Evolutionary conservation across 2,888 invertebrate genomes (phyloP).

Genomic region (Aproaerema taeniolella): DNA sequence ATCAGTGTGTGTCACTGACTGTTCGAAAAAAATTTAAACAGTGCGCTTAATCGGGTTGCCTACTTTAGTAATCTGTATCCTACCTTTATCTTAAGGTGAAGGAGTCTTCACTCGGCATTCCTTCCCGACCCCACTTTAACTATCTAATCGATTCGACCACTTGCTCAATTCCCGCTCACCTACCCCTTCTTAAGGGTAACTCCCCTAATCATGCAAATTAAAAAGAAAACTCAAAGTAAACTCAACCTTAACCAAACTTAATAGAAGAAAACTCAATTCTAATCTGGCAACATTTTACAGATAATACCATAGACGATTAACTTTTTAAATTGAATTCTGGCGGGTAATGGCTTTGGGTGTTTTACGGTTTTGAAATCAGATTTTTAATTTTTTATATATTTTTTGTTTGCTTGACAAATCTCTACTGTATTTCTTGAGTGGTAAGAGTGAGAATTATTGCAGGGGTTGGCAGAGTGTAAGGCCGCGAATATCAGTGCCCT

Average conservation of each 20-base stretch:
- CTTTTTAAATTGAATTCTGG: slow-evolving; percentile 18
- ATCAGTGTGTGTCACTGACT: too few species aligned
- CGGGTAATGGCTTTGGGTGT: slow-evolving; percentile 14
- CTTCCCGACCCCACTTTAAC: not conserved
- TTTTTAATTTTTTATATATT: slow-evolving; percentile 7
- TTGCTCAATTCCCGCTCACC: slow-evolving; percentile 1
- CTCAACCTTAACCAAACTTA: not conserved
- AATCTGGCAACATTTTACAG: slow-evolving; percentile 7
- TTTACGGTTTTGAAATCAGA: slow-evolving; percentile 13
- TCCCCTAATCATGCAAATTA: slow-evolving; percentile 10
- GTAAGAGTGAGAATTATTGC: not conserved
- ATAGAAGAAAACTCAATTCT: not conserved
- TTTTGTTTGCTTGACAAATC: slow-evolving; percentile 5
- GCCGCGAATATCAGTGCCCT: slow-evolving; percentile 10
- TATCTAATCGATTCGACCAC: slow-evolving; percentile 11
- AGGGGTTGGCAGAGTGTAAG: slow-evolving; percentile 10
- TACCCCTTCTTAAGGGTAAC: slow-evolving; percentile 7
- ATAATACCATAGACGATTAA: slow-evolving; percentile 16
- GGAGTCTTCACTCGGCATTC: too few species aligned
- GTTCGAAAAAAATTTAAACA: too few species aligned
- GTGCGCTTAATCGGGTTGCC: too few species aligned
- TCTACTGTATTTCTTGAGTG: too few species aligned
- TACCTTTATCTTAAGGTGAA: too few species aligned
- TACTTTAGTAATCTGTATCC: too few species aligned
- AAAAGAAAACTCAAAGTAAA: slow-evolving; percentile 10